Conservation (phyloP, 2,888 invertebrate genomes). For the Bembecia ichneumoniformis region DNA sequence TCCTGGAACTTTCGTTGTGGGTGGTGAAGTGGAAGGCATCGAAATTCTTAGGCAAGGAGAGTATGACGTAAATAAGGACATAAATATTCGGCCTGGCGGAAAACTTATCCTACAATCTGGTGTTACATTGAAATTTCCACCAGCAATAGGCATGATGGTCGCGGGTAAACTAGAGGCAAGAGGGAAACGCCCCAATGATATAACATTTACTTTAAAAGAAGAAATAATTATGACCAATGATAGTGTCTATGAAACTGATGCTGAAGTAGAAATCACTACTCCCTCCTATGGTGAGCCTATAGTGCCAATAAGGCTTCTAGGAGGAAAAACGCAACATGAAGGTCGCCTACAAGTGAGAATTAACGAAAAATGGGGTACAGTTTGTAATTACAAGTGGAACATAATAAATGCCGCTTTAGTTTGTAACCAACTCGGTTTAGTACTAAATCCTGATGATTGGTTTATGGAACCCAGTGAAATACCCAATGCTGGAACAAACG, state of each 20-base stretch:
- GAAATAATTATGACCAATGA: slow-evolving; percentile 77
- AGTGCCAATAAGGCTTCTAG: slow-evolving; percentile 83
- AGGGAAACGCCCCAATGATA: slow-evolving; percentile 84
- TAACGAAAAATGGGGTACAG: slow-evolving; percentile 94
- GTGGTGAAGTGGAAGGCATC: slow-evolving; percentile 94
- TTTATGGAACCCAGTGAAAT: slow-evolving; percentile 85
- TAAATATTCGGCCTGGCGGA: slow-evolving; percentile 94
- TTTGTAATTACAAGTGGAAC: slow-evolving; percentile 97
- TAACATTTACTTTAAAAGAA: slow-evolving; percentile 83
- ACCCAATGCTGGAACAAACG: slow-evolving; percentile 82
- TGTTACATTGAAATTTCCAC: slow-evolving; percentile 90
- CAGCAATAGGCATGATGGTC: slow-evolving; percentile 96
- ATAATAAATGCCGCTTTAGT: slow-evolving; percentile 91
- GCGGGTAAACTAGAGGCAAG: slow-evolving; percentile 91
- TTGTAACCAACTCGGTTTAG: slow-evolving; percentile 94
- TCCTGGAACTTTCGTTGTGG: slow-evolving; percentile 80
- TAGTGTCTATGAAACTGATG: slow-evolving; percentile 74
- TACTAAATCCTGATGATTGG: slow-evolving; percentile 94
- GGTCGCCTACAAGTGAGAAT: slow-evolving; percentile 90
- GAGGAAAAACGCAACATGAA: slow-evolving; percentile 85
- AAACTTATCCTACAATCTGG: slow-evolving; percentile 90
- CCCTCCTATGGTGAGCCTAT: slow-evolving; percentile 74
- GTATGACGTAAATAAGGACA: slow-evolving; percentile 93
- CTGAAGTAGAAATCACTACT: slow-evolving; percentile 74
- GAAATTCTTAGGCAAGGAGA: slow-evolving; percentile 86